phyloP scores from a whole-genome alignment of 2,797 vertebrate genomes.

The Botia almorhae region DNA sequence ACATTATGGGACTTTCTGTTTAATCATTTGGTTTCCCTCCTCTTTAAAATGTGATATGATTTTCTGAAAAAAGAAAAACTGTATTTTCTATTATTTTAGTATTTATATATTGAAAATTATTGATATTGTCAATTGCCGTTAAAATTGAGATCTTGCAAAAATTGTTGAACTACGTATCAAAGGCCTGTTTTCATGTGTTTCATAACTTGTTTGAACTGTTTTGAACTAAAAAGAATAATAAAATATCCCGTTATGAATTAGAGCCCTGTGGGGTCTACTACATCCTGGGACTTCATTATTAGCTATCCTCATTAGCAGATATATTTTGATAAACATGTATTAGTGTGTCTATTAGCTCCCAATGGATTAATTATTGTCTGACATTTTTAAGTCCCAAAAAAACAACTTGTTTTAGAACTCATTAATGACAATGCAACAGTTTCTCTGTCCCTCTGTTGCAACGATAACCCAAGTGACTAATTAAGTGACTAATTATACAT shows the following conservation, averaged over 20 bases:
- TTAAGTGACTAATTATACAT: constrained; percentile 14
- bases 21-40: not conserved
- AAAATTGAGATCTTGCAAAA: too few species aligned
- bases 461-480: constrained; percentile 17
- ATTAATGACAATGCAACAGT: constrained; percentile 50
- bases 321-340: constrained; percentile 52
- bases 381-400: constrained; percentile 57
- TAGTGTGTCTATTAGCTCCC: constrained; percentile 45
- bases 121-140: not conserved
- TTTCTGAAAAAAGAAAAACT: too few species aligned
- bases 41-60: too few species aligned
- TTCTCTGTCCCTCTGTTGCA: constrained; percentile 10
- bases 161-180: not conserved
- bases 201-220: not conserved
- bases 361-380: constrained; percentile 69
- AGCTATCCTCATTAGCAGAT: constrained; percentile 45
- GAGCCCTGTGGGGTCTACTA: not conserved
- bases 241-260: not conserved
- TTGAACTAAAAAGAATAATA: constrained; percentile 13
- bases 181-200: not conserved
- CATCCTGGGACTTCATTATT: constrained; percentile 53
- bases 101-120: not conserved
- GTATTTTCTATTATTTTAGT: too few species aligned
- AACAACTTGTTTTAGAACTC: constrained; percentile 48
- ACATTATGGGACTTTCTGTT: not conserved